A percentile compares a stretch with the other conserved stretches of the same genome.
phyloP scores from a whole-genome alignment of 2,113 vertebrate species.

The Daubentonia madagascariensis region DNA sequence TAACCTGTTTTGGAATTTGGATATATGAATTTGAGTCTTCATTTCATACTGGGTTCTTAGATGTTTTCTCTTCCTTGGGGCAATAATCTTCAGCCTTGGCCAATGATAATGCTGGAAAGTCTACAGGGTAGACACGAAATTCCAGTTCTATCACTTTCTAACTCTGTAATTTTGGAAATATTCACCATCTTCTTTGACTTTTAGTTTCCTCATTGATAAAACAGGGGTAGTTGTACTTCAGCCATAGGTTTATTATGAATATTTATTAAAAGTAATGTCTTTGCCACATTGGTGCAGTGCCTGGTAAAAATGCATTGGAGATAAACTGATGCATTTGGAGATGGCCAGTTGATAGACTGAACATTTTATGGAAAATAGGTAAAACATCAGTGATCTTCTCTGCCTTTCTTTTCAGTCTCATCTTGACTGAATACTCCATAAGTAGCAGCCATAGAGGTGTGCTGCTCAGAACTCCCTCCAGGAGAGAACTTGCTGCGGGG shows the following conservation, averaged over 20 bases:
- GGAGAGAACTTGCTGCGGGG: background rate
- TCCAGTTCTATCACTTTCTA: background rate
- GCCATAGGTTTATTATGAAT: background rate
- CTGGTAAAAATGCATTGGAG: background rate
- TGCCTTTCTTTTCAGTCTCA: background rate
- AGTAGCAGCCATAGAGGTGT: background rate
- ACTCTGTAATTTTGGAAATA: background rate
- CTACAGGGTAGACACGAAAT: background rate
- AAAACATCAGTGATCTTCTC: background rate
- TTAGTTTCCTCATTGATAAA: background rate
- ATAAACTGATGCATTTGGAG: background rate
- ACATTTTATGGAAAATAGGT: background rate
- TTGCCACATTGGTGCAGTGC: background rate
- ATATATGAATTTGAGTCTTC: background rate
- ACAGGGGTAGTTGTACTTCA: background rate
- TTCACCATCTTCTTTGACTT: background rate
- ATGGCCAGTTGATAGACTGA: background rate
- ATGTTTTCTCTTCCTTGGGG: background rate
- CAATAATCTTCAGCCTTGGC: background rate
- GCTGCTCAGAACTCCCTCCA: background rate
- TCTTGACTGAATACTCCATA: background rate
- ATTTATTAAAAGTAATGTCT: background rate
- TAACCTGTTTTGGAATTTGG: background rate
- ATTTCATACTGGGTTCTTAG: background rate
- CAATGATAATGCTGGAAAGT: background rate